Conservation (phyloP, 2,797 vertebrate genomes). For the Epinephelus coioides region DNA sequence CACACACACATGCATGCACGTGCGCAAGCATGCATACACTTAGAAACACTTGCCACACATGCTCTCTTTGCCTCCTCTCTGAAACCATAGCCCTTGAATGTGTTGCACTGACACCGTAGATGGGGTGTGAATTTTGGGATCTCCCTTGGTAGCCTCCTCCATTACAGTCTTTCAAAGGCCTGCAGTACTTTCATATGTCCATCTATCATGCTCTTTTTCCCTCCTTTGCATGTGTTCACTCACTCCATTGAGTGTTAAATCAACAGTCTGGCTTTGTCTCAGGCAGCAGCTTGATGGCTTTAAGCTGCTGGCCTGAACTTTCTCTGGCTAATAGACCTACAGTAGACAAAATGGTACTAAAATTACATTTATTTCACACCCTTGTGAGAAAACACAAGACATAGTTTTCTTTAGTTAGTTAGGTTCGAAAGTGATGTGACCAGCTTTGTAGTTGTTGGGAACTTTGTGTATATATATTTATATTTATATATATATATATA, state of each 20-base stretch:
- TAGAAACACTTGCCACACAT: constrained; percentile 38
- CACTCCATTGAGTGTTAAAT: constrained; percentile 79
- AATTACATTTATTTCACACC: constrained; percentile 55
- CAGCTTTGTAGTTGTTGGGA: constrained; percentile 22
- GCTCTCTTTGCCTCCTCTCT: constrained; percentile 40
- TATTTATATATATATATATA: too few relatives aligned
- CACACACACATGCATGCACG: constrained; percentile 29
- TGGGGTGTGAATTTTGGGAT: constrained; percentile 77
- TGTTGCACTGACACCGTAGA: constrained; percentile 67
- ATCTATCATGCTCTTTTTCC: constrained; percentile 78
- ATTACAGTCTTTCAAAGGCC: constrained; percentile 78
- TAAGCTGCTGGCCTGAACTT: constrained; percentile 73
- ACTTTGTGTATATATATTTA: too few relatives aligned
- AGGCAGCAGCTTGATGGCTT: constrained; percentile 77
- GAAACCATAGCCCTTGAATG: constrained; percentile 69
- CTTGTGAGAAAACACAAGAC: constrained; percentile 46
- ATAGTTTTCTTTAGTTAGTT: constrained; percentile 31
- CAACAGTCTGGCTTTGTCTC: constrained; percentile 77
- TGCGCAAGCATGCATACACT: constrained; percentile 13
- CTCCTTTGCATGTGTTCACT: constrained; percentile 77
- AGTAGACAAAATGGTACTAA: constrained; percentile 60
- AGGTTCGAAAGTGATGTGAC: constrained; percentile 24
- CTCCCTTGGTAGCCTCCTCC: constrained; percentile 73
- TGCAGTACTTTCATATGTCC: constrained; percentile 73
- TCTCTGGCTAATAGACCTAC: constrained; percentile 63